phyloP scores from a whole-genome alignment of 2,113 vertebrate genomes.

The Heterotilapia buettikoferi region DNA sequence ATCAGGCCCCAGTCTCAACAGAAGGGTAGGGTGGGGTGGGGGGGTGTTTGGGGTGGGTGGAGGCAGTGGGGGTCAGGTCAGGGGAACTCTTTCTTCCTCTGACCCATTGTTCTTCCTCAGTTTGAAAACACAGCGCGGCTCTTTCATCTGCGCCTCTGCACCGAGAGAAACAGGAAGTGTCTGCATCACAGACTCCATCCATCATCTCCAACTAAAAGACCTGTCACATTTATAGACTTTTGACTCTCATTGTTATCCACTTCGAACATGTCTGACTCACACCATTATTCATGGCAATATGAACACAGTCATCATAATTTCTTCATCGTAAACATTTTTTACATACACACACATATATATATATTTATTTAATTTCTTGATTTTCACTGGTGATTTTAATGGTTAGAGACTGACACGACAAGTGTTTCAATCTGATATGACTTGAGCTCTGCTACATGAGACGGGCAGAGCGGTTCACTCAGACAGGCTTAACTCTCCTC shows the following conservation, averaged over 20 bases:
- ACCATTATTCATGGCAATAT: conserved; percentile 8
- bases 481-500: conserved; percentile 47
- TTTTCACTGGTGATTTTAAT: not conserved
- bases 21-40: not conserved
- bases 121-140: conserved; percentile 62
- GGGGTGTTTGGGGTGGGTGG: not conserved
- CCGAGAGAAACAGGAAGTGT: conserved; percentile 69
- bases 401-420: not conserved
- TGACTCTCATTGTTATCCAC: conserved; percentile 57
- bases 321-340: not conserved
- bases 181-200: conserved; percentile 68
- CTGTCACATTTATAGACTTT: conserved; percentile 64
- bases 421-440: conserved; percentile 11
- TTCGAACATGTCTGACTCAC: conserved; percentile 27
- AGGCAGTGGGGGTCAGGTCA: conserved; percentile 46
- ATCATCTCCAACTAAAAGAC: conserved; percentile 63
- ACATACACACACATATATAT: not conserved
- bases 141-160: conserved; percentile 64
- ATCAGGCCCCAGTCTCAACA: conserved; percentile 46
- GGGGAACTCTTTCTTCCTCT: conserved; percentile 70
- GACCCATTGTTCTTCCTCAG: conserved; percentile 71
- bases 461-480: conserved; percentile 1
- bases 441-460: not conserved
- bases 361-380: not conserved
- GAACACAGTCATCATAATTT: conserved; percentile 3